Conservation (phyloP, 1,140 invertebrate species). For the Hesperophylax magnus region DNA sequence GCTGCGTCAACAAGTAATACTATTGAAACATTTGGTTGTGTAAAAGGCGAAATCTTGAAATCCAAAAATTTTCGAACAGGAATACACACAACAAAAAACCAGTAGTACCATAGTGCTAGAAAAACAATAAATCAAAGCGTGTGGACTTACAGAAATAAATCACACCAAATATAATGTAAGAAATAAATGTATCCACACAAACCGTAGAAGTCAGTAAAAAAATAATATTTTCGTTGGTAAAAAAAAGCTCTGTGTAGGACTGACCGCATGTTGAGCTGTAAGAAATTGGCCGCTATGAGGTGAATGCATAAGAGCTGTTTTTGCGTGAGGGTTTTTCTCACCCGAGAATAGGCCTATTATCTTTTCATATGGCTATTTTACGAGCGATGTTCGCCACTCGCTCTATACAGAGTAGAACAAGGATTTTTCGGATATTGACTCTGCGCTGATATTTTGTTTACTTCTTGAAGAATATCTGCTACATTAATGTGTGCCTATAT, state of each 20-base stretch:
- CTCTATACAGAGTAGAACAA: constrained; percentile 33
- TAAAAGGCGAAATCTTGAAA: too few species aligned
- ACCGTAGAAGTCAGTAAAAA: not conserved
- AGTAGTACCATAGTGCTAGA: constrained; percentile 8
- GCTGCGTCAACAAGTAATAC: too few species aligned
- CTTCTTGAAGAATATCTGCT: too few species aligned
- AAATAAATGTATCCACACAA: constrained; percentile 36
- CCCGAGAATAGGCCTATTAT: constrained; percentile 31
- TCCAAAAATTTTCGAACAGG: not conserved
- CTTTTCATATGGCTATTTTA: constrained; percentile 45
- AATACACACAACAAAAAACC: constrained; percentile 9
- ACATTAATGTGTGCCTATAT: too few species aligned
- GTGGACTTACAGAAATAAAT: constrained; percentile 38
- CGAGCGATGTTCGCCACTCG: constrained; percentile 42
- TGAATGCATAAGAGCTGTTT: constrained; percentile 21
- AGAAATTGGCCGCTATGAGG: constrained; percentile 12
- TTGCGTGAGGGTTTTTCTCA: constrained; percentile 20
- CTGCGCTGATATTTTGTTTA: constrained; percentile 8
- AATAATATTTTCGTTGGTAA: constrained; percentile 16
- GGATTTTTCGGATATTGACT: not conserved
- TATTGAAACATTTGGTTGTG: too few species aligned
- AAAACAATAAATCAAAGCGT: constrained; percentile 37
- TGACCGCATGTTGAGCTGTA: constrained; percentile 35
- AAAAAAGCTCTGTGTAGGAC: constrained; percentile 13
- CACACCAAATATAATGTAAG: constrained; percentile 35